Evolutionary conservation across 2,797 vertebrate genomes (phyloP), one percentile per base, ranked within the genome.

Genomic region (Neopelma chrysocephalum): DNA sequence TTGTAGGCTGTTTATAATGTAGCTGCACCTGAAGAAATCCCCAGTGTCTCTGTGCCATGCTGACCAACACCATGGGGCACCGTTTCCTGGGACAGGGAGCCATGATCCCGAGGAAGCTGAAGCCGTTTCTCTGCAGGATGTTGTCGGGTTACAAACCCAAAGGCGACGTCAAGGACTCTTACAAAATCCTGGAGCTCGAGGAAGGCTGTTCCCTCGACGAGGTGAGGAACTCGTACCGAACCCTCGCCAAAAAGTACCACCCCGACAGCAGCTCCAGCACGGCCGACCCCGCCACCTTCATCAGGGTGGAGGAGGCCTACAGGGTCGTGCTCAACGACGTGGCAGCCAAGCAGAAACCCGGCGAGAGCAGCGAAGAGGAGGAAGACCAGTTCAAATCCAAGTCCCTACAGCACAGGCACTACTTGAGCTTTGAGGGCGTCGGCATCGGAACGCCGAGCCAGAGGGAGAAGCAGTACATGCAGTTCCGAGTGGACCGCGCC

Each of bases 371-470:
- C 17, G 94, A 94, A 34, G 97, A 97, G 23, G 98, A 99, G 12
- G 98, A 99, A 27, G 98, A 98, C 11, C 97, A 85, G 56, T 80
- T 96, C 45, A 98, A 98, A 86, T 86, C 96, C 10, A 96, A 97
- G 20, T 96, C 98, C 7, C 98, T 98, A 17, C 99, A 99, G 87
- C 99, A 99, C 82, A 98, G 99, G 34, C 99, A 99, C n/a, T 99
- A 99, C 97, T 98, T 99, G 96, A 99, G 97, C 96, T 99, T 98
- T 32, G 99, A 99, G 91, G 99, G 99, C 1, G 81, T 99, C 64
- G 99, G 99, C 38, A 98, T 97, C 26, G 99, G 99, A n/a, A 98
- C 99, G 3, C 99, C 98, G 11, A 99, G 99, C 96, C 99, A 99
- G 95, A 98, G 99, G 38, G 98, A 99, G 90, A 98, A 98, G 26